Conservation (phyloP, 2,888 invertebrate species). For the Spodoptera exigua region DNA sequence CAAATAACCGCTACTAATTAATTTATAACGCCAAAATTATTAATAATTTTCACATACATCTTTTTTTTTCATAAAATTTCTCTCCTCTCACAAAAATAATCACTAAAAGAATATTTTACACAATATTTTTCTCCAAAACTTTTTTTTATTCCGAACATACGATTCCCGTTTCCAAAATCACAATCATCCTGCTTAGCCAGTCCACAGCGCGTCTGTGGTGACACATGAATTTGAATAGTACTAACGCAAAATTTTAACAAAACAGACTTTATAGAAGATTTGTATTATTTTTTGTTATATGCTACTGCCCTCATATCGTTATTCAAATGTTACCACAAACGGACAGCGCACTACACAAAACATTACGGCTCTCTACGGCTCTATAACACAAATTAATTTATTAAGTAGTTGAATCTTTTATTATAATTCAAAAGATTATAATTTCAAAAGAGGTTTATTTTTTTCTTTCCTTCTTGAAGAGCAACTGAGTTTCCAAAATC, state of each 20-base stretch:
- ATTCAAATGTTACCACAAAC: too few species aligned
- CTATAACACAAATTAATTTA: background rate
- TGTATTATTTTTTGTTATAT: too few species aligned
- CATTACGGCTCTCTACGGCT: conserved; percentile 9
- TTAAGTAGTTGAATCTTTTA: too few species aligned
- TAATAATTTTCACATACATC: background rate
- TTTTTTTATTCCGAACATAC: conserved; percentile 3
- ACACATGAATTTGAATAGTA: too few species aligned
- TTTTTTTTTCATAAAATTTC: background rate
- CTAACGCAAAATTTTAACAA: too few species aligned
- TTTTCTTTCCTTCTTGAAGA: too few species aligned
- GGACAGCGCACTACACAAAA: background rate
- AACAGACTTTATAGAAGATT: too few species aligned
- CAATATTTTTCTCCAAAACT: conserved; percentile 29
- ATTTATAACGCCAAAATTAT: conserved; percentile 25
- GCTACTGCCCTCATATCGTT: too few species aligned
- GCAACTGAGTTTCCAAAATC: background rate
- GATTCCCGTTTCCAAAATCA: conserved; percentile 29
- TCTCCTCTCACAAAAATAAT: conserved; percentile 16
- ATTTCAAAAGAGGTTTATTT: too few species aligned
- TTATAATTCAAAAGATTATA: too few species aligned
- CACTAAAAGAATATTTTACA: conserved; percentile 27
- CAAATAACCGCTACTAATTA: conserved; percentile 33
- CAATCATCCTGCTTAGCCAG: background rate
- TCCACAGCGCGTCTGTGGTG: too few species aligned